These are phyloP conservation scores for Neodontobutis hainanensis DNA, from an alignment of 2,113 vertebrate genomes.

Conservation along the genomic window DNA sequence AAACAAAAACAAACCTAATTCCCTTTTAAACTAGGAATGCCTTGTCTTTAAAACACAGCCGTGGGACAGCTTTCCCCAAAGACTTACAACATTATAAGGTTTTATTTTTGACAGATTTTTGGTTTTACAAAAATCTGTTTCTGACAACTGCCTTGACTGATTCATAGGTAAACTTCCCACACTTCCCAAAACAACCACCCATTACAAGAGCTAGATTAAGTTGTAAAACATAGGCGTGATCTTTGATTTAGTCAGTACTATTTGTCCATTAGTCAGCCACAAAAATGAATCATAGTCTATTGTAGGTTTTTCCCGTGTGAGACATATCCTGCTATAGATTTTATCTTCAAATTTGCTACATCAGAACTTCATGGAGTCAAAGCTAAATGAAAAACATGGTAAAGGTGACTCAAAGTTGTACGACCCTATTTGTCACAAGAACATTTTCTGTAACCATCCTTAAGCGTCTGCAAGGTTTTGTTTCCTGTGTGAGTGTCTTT, in stretches of 20 bases:
- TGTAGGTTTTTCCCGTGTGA: slow-evolving; percentile 30
- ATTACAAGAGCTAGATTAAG: neutral
- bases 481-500: slow-evolving; percentile 41
- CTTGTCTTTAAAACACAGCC: slow-evolving; percentile 5
- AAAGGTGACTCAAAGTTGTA: slow-evolving; percentile 50
- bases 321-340: slow-evolving; percentile 48
- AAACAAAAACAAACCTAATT: slow-evolving; percentile 6
- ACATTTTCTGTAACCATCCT: slow-evolving; percentile 18
- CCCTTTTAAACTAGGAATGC: slow-evolving; percentile 9
- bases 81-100: neutral
- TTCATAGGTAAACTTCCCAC: slow-evolving; percentile 1
- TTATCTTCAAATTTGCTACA: slow-evolving; percentile 6
- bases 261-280: slow-evolving; percentile 16
- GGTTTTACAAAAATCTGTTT: neutral
- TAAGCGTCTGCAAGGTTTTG: slow-evolving; percentile 22
- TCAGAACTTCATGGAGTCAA: neutral
- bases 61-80: slow-evolving; percentile 1
- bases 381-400: slow-evolving; percentile 17
- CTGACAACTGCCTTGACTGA: neutral
- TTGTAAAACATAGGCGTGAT: slow-evolving; percentile 9
- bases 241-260: slow-evolving; percentile 35
- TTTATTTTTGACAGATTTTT: slow-evolving; percentile 2
- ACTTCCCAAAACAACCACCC: neutral
- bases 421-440: slow-evolving; percentile 10
- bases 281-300: slow-evolving; percentile 53